A percentile compares a stretch with the other conserved stretches of the same genome.
Evolutionary conservation across 2,797 vertebrate genomes (phyloP).

Genomic region (Chaunax sp.): DNA sequence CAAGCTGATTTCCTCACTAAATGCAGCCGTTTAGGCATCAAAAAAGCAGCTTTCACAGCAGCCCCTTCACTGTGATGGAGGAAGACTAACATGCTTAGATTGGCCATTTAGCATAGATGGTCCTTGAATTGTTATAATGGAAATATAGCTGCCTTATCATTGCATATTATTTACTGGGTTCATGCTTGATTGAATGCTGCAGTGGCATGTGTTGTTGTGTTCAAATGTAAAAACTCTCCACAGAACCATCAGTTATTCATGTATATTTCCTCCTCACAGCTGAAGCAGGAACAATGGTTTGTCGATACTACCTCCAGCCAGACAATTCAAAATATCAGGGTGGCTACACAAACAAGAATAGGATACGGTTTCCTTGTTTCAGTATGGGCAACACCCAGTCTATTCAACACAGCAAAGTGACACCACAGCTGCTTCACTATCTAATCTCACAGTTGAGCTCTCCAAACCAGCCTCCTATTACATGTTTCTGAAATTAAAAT

Average conservation of each 20-base stretch:
- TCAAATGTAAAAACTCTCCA: background rate
- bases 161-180: conserved; percentile 25
- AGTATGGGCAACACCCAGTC: conserved; percentile 57
- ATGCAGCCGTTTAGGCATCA: conserved; percentile 64
- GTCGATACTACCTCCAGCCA: conserved; percentile 10
- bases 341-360: conserved; percentile 48
- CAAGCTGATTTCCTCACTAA: conserved; percentile 72
- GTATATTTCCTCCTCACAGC: background rate
- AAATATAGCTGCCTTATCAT: conserved; percentile 24
- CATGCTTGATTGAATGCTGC: conserved; percentile 7
- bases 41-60: conserved; percentile 64
- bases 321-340: conserved; percentile 31
- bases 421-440: conserved; percentile 54
- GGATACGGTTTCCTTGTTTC: conserved; percentile 42
- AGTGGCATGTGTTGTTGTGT: background rate
- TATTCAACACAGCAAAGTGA: conserved; percentile 57
- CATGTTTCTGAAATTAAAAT: conserved; percentile 38
- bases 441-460: conserved; percentile 45
- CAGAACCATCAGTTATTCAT: background rate
- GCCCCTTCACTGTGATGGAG: conserved; percentile 43
- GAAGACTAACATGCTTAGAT: conserved; percentile 50
- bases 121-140: conserved; percentile 28
- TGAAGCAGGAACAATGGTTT: conserved; percentile 11
- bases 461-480: conserved; percentile 40
- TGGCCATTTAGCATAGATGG: conserved; percentile 32